Conservation (phyloP, 2,888 invertebrate genomes). For the Tetragonula carbonaria region DNA sequence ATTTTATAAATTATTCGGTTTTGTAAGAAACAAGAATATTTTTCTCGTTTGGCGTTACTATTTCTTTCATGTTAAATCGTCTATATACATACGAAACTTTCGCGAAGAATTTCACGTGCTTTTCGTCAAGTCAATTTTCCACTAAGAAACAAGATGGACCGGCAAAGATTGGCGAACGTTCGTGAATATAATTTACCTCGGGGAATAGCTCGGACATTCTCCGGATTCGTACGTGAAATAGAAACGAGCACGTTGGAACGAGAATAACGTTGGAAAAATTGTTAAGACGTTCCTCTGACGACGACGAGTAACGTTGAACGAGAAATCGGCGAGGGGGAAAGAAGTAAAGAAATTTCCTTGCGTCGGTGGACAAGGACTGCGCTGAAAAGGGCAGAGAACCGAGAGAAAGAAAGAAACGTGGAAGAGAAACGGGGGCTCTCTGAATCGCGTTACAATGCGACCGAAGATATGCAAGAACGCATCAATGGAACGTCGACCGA, state of each 20-base stretch:
- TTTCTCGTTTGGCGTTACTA: no score
- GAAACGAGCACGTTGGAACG: not conserved
- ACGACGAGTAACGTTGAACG: not conserved
- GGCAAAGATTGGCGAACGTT: not conserved
- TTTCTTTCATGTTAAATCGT: no score
- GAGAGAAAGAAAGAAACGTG: not conserved
- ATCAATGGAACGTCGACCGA: constrained; percentile 37
- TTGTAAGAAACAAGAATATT: no score
- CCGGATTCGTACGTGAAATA: not conserved
- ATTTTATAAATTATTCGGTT: no score
- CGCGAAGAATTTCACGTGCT: no score
- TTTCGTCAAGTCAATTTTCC: no score
- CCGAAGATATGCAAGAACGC: constrained; percentile 33
- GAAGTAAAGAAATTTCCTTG: constrained; percentile 15
- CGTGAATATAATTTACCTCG: not conserved
- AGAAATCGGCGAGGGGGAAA: not conserved
- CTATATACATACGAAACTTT: no score
- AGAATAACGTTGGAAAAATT: not conserved
- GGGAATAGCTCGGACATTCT: not conserved
- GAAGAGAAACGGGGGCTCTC: not conserved
- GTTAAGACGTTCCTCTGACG: not conserved
- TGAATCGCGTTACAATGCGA: constrained; percentile 30
- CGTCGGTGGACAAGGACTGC: not conserved
- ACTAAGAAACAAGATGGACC: no score
- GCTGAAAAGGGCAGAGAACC: not conserved